phyloP scores from a whole-genome alignment of 1,140 invertebrate species.

The Micrasema longulum region DNA sequence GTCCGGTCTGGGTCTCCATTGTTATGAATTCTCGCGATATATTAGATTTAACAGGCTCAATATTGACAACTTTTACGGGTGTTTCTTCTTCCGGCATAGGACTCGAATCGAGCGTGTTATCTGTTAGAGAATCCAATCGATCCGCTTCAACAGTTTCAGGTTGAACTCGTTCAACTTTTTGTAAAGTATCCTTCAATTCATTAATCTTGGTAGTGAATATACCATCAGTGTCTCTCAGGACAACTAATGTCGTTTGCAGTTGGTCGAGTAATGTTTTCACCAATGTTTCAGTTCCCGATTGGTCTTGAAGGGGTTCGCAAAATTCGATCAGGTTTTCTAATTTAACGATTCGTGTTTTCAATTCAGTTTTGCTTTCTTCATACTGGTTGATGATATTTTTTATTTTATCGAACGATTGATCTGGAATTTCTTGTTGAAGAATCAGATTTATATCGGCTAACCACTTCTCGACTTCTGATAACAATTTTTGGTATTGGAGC shows the following conservation, averaged over 20 bases:
- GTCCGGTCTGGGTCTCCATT: constrained; percentile 71
- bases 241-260: constrained; percentile 67
- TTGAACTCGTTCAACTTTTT: constrained; percentile 59
- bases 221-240: constrained; percentile 69
- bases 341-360: constrained; percentile 44
- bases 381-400: constrained; percentile 44
- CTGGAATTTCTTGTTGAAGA: constrained; percentile 53
- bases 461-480: constrained; percentile 75
- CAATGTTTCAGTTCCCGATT: constrained; percentile 59
- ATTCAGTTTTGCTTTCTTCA: constrained; percentile 42
- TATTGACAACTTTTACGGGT: constrained; percentile 28
- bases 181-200: constrained; percentile 60
- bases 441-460: constrained; percentile 60
- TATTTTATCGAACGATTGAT: constrained; percentile 49
- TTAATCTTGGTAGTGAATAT: constrained; percentile 70
- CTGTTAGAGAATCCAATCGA: constrained; percentile 64
- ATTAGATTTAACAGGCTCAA: constrained; percentile 43
- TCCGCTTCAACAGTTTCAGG: constrained; percentile 59
- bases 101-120: constrained; percentile 72
- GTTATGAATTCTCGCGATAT: constrained; percentile 55
- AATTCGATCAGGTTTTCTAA: constrained; percentile 45
- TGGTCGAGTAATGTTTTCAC: constrained; percentile 68
- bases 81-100: constrained; percentile 71
- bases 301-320: constrained; percentile 57
- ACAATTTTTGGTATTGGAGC: constrained; percentile 70